Evolutionary conservation across 2,888 invertebrate genomes (phyloP).

Genomic region (Podabrus alpinus): DNA sequence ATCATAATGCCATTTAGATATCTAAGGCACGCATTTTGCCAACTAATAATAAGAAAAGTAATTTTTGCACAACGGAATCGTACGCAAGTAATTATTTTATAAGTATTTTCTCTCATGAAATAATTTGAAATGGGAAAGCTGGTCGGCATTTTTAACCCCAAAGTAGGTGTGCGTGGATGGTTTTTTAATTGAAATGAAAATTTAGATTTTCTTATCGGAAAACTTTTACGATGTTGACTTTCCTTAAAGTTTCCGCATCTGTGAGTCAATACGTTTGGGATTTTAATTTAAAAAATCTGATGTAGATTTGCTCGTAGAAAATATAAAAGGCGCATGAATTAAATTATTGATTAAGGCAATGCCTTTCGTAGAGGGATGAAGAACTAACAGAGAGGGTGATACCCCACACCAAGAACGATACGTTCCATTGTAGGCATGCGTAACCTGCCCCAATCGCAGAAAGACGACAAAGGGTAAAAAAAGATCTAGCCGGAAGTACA

Average conservation of each 20-base stretch:
- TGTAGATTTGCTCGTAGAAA: neutral
- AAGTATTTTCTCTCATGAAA: neutral
- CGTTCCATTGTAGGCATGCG: slow-evolving; percentile 36
- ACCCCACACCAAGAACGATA: slow-evolving; percentile 23
- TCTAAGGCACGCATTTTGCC: neutral
- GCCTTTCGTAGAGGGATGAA: slow-evolving; percentile 21
- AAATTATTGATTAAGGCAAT: slow-evolving; percentile 45
- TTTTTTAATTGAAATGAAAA: neutral
- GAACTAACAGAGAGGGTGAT: slow-evolving; percentile 18
- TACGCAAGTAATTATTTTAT: neutral
- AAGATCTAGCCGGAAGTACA: slow-evolving; percentile 47
- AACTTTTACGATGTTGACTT: neutral
- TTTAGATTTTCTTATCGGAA: neutral
- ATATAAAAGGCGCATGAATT: slow-evolving; percentile 43
- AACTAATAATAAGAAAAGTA: neutral
- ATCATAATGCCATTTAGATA: neutral
- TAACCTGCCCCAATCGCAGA: slow-evolving; percentile 42
- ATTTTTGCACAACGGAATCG: neutral
- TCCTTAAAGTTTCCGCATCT: neutral
- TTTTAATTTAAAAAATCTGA: neutral
- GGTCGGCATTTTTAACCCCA: neutral
- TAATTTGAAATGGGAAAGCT: neutral
- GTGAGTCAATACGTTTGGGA: neutral
- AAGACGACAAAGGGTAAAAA: slow-evolving; percentile 42
- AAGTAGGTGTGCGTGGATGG: neutral